These are phyloP conservation scores for Cinclus cinclus DNA, from an alignment of 2,113 vertebrate genomes.

Conservation along the genomic window DNA sequence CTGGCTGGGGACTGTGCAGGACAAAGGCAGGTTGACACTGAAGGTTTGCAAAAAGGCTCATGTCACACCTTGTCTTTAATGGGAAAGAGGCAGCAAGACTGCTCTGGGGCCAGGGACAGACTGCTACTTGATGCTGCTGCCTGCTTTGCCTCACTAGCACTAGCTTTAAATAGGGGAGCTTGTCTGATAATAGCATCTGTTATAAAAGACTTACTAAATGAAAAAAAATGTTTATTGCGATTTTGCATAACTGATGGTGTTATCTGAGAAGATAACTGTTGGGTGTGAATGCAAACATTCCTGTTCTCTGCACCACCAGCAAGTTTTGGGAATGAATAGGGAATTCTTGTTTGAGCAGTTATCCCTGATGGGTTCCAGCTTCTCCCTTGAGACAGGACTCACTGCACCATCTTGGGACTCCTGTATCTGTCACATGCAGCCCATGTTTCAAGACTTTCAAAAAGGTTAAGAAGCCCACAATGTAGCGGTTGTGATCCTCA, in stretches of 20 bases:
- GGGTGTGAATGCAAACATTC: not conserved
- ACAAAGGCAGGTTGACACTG: not conserved
- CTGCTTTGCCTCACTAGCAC: not conserved
- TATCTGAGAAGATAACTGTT: not conserved
- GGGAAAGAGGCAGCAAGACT: not conserved
- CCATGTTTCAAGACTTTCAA: accelerated
- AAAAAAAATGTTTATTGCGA: not conserved
- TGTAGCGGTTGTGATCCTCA: not conserved
- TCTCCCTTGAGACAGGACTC: not conserved
- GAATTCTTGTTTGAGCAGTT: not conserved
- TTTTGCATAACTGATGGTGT: not conserved
- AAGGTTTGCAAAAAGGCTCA: not conserved
- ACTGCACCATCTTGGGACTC: not conserved
- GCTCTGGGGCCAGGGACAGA: not conserved
- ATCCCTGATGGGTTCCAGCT: not conserved
- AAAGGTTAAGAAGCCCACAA: not conserved
- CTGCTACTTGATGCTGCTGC: not conserved
- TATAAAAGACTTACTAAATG: not conserved
- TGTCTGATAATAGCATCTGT: not conserved
- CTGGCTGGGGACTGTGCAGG: not conserved
- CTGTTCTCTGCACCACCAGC: not conserved
- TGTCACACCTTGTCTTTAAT: accelerated
- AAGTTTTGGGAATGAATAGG: not conserved
- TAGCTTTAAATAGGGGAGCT: not conserved
- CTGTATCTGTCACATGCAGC: not conserved